Conservation (phyloP, 1,140 invertebrate species). For the Ceratina calcarata region DNA sequence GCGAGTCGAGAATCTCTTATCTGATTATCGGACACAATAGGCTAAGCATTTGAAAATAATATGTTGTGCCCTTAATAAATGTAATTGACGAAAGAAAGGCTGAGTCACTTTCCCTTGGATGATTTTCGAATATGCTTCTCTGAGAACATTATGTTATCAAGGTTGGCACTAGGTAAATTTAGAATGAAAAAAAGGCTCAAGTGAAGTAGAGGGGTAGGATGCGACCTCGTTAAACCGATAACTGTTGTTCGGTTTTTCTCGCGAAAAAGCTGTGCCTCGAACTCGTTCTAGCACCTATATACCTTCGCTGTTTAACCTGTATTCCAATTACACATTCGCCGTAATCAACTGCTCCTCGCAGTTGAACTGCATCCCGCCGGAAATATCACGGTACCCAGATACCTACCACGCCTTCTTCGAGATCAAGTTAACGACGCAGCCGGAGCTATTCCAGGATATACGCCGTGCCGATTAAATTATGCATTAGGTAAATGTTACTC, state of each 20-base stretch:
- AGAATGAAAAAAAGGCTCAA: constrained; percentile 3
- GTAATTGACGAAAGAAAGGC: neutral
- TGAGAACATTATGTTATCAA: too few species aligned
- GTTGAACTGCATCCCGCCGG: constrained; percentile 36
- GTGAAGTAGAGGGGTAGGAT: constrained; percentile 20
- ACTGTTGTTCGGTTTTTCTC: constrained; percentile 41
- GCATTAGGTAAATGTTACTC: constrained; percentile 53
- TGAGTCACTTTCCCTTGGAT: neutral
- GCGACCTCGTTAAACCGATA: constrained; percentile 49
- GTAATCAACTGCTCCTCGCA: constrained; percentile 38
- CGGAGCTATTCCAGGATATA: constrained; percentile 8
- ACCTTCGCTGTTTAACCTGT: constrained; percentile 49
- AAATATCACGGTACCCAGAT: constrained; percentile 48
- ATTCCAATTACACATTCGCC: constrained; percentile 53
- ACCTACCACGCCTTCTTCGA: constrained; percentile 31
- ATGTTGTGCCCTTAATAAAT: too few species aligned
- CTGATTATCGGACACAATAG: neutral
- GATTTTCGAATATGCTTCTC: neutral
- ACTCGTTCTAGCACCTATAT: constrained; percentile 45
- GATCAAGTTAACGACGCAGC: constrained; percentile 37
- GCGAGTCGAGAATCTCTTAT: neutral
- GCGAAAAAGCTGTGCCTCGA: constrained; percentile 33
- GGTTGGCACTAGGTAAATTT: neutral
- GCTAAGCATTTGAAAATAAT: too few species aligned
- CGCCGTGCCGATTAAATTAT: constrained; percentile 32